Base-by-base conservation (phyloP, 1,140 invertebrate genomes). In the Diorhabda elongata region DNA sequence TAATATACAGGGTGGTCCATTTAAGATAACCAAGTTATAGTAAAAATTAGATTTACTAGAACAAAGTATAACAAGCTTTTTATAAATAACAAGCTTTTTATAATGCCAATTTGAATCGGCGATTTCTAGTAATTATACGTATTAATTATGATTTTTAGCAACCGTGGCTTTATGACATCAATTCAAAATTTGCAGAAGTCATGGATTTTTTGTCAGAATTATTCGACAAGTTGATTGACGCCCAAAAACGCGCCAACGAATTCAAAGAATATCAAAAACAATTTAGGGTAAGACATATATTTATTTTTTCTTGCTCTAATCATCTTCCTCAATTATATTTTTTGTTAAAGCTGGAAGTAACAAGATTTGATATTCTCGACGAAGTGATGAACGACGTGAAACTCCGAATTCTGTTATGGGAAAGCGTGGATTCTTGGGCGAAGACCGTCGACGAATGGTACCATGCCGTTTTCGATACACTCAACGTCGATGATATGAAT, bases 311-410 rank as follows among this genome's bases (percentile, higher is more conserved):
- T 52, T 52, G 3, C n/a, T 52, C n/a, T 4, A n/a, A 2, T 52
- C n/a, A 8, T 52, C n/a, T 52, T 52, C 6, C 6, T 52, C 4
- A 2, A 52, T 52, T 52, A 8, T 52, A 6, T 52, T 52, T 52
- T 52, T 52, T n/a, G 47, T 52, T 52, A 0, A 52, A 90, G 84
- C 84, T 92, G 42, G 92, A 94, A 77, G 86, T 93, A 26, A 90
- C 90, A 3, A 86, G 91, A 78, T 89, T 92, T 75, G 92, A 94
- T 56, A 85, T 89, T 9, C 81, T 96, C 58, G 92, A 94, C 68
- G 87, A 91, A 77, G 89, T 91, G 0, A 86, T 89, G 70, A 89
- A 86, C 67, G 90, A 94, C 72, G 86, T 95, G 2, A 91, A 90
- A 75, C 79, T 95, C 42, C 86, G 92, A 57, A 88, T 89, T 77